Evolutionary conservation across 2,113 vertebrate species (phyloP), one percentile per base, ranked within the genome.

Genomic region (Phrynosoma platyrhinos): DNA sequence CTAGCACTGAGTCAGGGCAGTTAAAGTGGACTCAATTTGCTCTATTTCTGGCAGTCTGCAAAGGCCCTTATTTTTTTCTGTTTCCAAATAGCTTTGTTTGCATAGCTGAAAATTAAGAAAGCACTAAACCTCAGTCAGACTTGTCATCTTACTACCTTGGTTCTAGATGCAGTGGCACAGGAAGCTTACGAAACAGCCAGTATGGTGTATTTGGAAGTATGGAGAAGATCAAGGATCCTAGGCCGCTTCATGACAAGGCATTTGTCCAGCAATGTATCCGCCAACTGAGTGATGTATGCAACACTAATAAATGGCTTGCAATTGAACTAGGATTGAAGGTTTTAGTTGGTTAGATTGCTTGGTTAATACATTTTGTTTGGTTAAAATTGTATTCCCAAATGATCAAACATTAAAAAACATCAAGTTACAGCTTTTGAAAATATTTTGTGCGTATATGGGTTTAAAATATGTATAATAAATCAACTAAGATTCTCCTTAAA

Each of bases 201-300:
- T 96, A 98, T 79, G 97, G 98, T 1, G 93, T 97, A 58, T 99
- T 98, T 25, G 98, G 98, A 68, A 97, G 93, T 84, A 92, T 97
- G 80, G 99, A 99, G 91, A 99, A 99, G 95, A 98, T 99, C 53
- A 99, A 99, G 93, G 99, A 99, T 71, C 94, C 97, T 77, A 96
- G 98, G 90, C 98, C 99, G 0, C 97, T 99, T 77, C 98, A 99
- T 91, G 98, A 99, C 94, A 99, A 99, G 93, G 74, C 98, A 0
- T 99, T 96, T 88, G 97, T 99, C 94, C 98, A 99, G 79, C 98
- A 99, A 13, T 99, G 98, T 92, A 98, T 99, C 91, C 97, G 98
- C 79, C 98, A 98, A 87, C 97, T 99, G 86, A 98, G 96, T 92
- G 98, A 99, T 97, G 99, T 99, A 96, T 89, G 16, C 47, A n/a